Percentiles rank a stretch among this genome's conserved stretches.
Evolutionary conservation across 1,140 invertebrate species (phyloP).

Genomic region (Limonius californicus): DNA sequence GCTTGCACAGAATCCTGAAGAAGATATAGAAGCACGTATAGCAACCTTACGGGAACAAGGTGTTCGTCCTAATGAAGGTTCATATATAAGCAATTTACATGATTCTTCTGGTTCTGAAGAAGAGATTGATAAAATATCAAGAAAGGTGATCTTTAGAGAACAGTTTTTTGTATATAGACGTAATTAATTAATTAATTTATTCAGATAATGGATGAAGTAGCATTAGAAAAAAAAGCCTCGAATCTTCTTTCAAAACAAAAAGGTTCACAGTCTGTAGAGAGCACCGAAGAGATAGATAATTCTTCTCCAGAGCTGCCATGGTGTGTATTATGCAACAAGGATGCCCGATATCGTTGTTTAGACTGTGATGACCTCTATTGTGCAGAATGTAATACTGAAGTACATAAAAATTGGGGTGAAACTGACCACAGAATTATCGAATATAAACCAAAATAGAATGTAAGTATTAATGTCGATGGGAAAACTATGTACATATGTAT

Average conservation of each 20-base stretch:
- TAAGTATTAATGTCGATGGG: too few species aligned
- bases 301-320: conserved; percentile 61
- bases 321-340: conserved; percentile 74
- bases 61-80: conserved; percentile 34
- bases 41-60: conserved; percentile 46
- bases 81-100: conserved; percentile 42
- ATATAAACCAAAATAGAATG: conserved; percentile 27
- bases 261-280: conserved; percentile 12
- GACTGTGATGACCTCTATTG: conserved; percentile 73
- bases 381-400: conserved; percentile 58
- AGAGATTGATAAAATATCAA: conserved; percentile 47
- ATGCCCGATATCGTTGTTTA: conserved; percentile 63
- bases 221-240: conserved; percentile 39
- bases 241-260: conserved; percentile 5
- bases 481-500: not conserved
- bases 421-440: conserved; percentile 40
- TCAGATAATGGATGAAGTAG: conserved; percentile 45
- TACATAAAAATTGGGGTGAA: conserved; percentile 47
- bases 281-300: conserved; percentile 26
- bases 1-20: conserved; percentile 50
- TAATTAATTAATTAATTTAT: conserved; percentile 7
- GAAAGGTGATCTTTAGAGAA: conserved; percentile 35
- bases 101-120: conserved; percentile 47
- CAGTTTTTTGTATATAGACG: not conserved
- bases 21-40: conserved; percentile 51